Evolutionary conservation across 2,797 vertebrate species (phyloP).

Genomic region (Poeciliopsis gracilis): DNA sequence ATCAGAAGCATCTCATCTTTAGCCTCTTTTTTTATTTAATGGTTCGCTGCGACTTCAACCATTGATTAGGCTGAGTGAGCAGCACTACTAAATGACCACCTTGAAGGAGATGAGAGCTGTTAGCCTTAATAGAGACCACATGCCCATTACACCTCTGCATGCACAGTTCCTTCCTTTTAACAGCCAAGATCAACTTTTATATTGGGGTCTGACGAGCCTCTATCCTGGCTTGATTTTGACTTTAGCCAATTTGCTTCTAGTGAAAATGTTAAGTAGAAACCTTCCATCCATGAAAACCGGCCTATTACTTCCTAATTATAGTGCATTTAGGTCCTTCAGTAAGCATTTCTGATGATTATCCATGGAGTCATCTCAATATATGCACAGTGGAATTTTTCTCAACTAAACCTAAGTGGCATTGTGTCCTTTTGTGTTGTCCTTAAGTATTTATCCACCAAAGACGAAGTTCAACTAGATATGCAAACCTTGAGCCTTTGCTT

Average conservation of each 20-base stretch:
- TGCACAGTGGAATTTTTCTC: slow-evolving; percentile 66
- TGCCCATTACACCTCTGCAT: slow-evolving; percentile 81
- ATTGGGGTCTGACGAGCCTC: slow-evolving; percentile 76
- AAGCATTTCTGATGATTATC: slow-evolving; percentile 75
- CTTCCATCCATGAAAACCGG: slow-evolving; percentile 79
- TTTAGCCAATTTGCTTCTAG: slow-evolving; percentile 77
- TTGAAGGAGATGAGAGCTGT: slow-evolving; percentile 86
- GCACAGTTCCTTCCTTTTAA: slow-evolving; percentile 70
- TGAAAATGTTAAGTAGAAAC: slow-evolving; percentile 85
- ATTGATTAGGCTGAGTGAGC: slow-evolving; percentile 93
- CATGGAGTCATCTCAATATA: slow-evolving; percentile 71
- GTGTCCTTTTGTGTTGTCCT: slow-evolving; percentile 28
- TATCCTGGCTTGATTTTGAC: slow-evolving; percentile 79
- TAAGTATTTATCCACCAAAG: slow-evolving; percentile 22
- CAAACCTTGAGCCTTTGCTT: slow-evolving; percentile 14
- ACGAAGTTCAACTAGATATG: slow-evolving; percentile 3
- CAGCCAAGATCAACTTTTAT: slow-evolving; percentile 81
- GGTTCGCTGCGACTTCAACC: slow-evolving; percentile 90
- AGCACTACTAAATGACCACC: slow-evolving; percentile 91
- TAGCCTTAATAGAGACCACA: slow-evolving; percentile 83
- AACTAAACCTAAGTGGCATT: slow-evolving; percentile 44
- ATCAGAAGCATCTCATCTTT: slow-evolving; percentile 91
- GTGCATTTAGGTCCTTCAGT: slow-evolving; percentile 75
- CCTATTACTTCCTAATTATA: slow-evolving; percentile 85
- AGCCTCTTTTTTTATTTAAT: slow-evolving; percentile 92